These are phyloP conservation scores for Maniola hyperantus DNA, from an alignment of 2,888 invertebrate genomes.

Conservation along the genomic window DNA sequence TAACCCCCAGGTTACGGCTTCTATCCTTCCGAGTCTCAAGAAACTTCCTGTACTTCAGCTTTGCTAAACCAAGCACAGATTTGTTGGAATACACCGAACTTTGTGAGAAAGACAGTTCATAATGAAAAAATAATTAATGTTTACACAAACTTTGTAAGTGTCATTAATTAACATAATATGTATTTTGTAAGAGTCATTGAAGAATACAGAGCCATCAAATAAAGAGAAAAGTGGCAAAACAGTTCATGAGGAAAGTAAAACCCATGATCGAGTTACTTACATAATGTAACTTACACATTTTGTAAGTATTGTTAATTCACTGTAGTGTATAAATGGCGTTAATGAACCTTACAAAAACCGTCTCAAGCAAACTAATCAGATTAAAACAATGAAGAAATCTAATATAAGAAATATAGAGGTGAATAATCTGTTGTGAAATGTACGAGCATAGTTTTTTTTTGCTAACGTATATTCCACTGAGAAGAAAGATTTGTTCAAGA, in stretches of 20 bases:
- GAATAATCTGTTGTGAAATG: too few relatives aligned
- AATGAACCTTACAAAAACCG: too few relatives aligned
- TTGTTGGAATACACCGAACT: slow-evolving; percentile 61
- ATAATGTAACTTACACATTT: neutral
- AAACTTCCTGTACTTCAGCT: slow-evolving; percentile 63
- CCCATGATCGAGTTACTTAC: neutral
- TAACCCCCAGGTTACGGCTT: slow-evolving; percentile 57
- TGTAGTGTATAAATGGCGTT: neutral
- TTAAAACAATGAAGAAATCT: too few relatives aligned
- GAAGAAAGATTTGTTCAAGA: neutral
- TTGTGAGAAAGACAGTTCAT: slow-evolving; percentile 44
- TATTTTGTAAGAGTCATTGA: neutral
- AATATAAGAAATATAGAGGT: too few relatives aligned
- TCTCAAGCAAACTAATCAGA: too few relatives aligned
- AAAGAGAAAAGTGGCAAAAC: neutral
- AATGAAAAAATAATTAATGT: neutral
- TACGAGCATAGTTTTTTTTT: too few relatives aligned
- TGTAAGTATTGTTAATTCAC: neutral
- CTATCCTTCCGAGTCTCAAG: slow-evolving; percentile 67
- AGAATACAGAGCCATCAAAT: neutral
- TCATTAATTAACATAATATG: neutral
- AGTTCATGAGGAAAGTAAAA: neutral
- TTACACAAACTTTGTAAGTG: slow-evolving; percentile 1
- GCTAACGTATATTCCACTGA: too few relatives aligned
- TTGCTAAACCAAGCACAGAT: slow-evolving; percentile 60